phyloP scores from a whole-genome alignment of 1,140 invertebrate genomes.

The Muscidifurax raptorellus region DNA sequence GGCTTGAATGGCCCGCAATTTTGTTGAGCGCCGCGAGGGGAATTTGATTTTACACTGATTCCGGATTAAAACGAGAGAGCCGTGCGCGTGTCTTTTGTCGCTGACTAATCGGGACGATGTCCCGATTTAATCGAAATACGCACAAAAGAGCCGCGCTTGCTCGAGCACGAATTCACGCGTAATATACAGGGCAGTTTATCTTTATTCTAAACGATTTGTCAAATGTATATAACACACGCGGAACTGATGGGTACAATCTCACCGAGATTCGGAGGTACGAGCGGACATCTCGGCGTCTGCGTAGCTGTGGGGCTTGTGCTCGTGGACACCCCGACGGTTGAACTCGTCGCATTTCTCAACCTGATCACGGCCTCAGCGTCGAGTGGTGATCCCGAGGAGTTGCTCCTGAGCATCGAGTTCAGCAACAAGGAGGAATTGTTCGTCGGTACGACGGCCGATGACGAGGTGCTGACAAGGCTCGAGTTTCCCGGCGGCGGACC shows the following conservation, averaged over 20 bases:
- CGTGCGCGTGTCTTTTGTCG: background rate
- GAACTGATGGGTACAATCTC: conserved; percentile 44
- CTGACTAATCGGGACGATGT: background rate
- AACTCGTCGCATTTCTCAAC: background rate
- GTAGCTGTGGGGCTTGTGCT: conserved; percentile 9
- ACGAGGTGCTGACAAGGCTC: background rate
- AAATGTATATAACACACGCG: too few species aligned
- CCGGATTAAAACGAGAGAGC: background rate
- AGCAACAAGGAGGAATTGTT: background rate
- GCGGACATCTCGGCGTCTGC: conserved; percentile 66
- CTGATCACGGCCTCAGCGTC: background rate
- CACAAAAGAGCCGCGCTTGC: background rate
- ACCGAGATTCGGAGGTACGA: conserved; percentile 74
- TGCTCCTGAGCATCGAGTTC: background rate
- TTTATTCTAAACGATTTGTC: too few species aligned
- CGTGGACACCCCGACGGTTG: background rate
- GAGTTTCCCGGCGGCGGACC: background rate
- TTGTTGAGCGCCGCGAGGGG: background rate
- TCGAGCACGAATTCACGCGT: background rate
- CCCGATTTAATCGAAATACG: background rate
- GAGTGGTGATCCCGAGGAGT: background rate
- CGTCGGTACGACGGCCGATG: background rate
- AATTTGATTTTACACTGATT: background rate
- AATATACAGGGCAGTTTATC: too few species aligned
- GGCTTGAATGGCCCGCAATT: background rate